Conservation (phyloP, 2,797 vertebrate species). For the Eleutherodactylus coqui region DNA sequence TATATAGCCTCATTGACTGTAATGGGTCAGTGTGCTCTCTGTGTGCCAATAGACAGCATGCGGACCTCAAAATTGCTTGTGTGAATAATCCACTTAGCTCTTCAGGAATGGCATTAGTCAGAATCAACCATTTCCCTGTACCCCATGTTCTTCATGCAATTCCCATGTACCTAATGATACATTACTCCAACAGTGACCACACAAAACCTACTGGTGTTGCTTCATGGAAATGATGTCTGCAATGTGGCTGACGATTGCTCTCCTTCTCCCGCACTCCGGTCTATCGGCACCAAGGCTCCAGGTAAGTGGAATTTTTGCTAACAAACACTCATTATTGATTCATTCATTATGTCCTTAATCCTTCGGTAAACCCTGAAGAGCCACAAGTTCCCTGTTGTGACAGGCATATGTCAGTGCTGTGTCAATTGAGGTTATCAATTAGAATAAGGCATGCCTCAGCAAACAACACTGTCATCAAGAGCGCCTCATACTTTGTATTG, state of each 20-base stretch:
- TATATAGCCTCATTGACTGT: too few relatives aligned
- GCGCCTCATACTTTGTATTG: background rate
- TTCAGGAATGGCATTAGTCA: background rate
- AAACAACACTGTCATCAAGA: background rate
- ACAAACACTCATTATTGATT: background rate
- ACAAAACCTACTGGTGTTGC: background rate
- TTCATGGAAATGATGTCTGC: constrained; percentile 51
- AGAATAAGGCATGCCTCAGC: background rate
- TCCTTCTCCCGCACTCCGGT: constrained; percentile 71
- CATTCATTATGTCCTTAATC: too few relatives aligned
- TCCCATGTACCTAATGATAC: background rate
- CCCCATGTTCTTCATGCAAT: background rate
- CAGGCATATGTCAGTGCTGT: background rate
- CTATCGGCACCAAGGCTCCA: constrained; percentile 70
- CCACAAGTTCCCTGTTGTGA: background rate
- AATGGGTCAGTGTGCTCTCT: too few relatives aligned
- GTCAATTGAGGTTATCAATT: background rate
- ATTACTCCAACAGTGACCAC: background rate
- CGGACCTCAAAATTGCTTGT: too few relatives aligned
- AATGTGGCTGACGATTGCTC: constrained; percentile 66
- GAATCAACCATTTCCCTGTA: background rate
- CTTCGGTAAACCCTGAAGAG: background rate
- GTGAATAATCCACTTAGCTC: too few relatives aligned
- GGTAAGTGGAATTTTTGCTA: constrained; percentile 72
- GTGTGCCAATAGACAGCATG: too few relatives aligned